Evolutionary conservation across 2,888 invertebrate species (phyloP).

Genomic region (Chrysomela aeneicollis): DNA sequence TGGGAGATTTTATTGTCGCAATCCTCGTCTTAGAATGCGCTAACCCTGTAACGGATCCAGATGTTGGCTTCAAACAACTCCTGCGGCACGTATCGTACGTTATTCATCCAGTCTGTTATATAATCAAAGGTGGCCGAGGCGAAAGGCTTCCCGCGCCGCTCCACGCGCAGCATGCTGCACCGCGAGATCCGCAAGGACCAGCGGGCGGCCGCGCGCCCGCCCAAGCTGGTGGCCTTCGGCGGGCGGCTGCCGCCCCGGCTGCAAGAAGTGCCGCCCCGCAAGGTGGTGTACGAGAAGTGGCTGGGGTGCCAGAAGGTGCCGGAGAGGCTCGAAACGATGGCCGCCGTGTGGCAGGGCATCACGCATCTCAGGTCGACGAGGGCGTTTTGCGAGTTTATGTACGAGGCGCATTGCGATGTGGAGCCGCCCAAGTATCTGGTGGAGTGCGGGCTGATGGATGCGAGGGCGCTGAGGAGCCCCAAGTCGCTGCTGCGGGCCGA

Average conservation of each 20-base stretch:
- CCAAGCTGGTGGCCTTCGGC: constrained; percentile 38
- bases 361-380: constrained; percentile 67
- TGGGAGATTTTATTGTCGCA: too few species aligned
- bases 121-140: constrained; percentile 66
- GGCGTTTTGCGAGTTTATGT: constrained; percentile 64
- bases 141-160: constrained; percentile 62
- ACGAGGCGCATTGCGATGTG: constrained; percentile 65
- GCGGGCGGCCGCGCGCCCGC: constrained; percentile 34
- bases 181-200: constrained; percentile 39
- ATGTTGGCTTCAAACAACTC: too few species aligned
- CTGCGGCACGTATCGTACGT: too few species aligned
- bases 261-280: constrained; percentile 48
- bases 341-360: constrained; percentile 70
- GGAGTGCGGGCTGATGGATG: constrained; percentile 65
- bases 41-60: too few species aligned
- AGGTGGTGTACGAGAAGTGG: constrained; percentile 66
- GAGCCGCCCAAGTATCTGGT: constrained; percentile 65
- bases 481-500: not conserved
- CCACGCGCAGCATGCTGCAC: constrained; percentile 36
- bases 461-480: constrained; percentile 21
- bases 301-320: constrained; percentile 65
- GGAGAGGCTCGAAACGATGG: constrained; percentile 68
- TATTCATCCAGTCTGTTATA: too few species aligned
- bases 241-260: constrained; percentile 39
- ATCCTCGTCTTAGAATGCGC: too few species aligned